Base-by-base conservation (phyloP, 2,797 vertebrate genomes). In the Tragopan temminckii region DNA sequence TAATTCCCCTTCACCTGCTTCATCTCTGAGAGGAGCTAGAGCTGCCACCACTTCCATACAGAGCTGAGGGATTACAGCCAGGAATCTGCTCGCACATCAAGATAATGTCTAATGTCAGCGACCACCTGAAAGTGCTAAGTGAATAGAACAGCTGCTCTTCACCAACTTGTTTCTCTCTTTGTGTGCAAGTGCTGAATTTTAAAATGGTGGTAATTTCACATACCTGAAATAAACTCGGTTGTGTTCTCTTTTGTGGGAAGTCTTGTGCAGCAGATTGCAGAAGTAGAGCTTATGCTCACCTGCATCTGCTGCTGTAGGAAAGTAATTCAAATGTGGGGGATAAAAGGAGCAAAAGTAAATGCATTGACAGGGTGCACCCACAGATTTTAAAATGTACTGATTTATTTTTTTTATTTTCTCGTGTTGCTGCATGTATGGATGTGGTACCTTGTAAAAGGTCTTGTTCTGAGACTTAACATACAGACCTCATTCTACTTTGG, bases 371-470 rank as follows among this genome's bases (percentile, higher is more conserved):
- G 25, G 38, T 62, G 19, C 42, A 58, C n/a, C n/a, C 55, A 25
- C 61, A 87, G 53, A 20, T 40, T 70, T 68, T n/a, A 35, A 88
- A 93, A 66, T 19, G 31, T 43, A 1, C 21, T 42, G 9, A 83
- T 85, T 58, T 31, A n/a, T 89, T 59, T 75, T 69, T 89, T 59
- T 75, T 69, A 35, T 75, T 64, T 93, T 53, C 38, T 7, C 2
- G 35, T 20, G 6, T 53, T 85, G 24, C 25, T 57, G 9, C 57
- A 29, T 55, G 29, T 55, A 5, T 23, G 78, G 42, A 43, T 6
- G 0, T 31, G 64, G 10, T 38, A 6, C 68, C 48, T 74, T 67
- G 18, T 89, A 85, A 66, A 5, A 69, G 40, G 29, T 45, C 31
- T 6, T 78, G 31, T 64, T 81, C 17, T 10, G 46, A 74, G 40